Conservation (phyloP, 2,797 vertebrate species). For the Gambusia yucatana region DNA sequence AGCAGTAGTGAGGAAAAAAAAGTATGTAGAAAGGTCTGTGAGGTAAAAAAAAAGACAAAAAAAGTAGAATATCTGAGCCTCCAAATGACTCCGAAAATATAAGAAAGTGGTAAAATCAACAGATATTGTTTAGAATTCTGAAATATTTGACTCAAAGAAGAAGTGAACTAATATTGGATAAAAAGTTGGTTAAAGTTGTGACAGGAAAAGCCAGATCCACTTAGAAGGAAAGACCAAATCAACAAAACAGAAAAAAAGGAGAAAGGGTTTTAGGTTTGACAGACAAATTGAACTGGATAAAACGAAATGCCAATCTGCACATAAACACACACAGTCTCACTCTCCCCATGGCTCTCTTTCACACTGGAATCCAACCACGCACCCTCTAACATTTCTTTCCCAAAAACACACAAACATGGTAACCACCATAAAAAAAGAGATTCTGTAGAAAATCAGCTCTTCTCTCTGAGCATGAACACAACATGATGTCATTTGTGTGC, state of each 20-base stretch:
- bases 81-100: constrained; percentile 19
- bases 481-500: background rate
- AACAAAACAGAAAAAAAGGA: constrained; percentile 25
- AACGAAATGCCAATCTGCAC: constrained; percentile 48
- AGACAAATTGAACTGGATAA: constrained; percentile 16
- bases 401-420: constrained; percentile 3
- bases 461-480: constrained; percentile 5
- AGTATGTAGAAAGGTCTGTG: constrained; percentile 32
- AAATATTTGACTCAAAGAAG: background rate
- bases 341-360: constrained; percentile 36
- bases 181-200: constrained; percentile 18
- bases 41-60: constrained; percentile 25
- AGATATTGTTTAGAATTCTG: background rate
- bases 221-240: constrained; percentile 30
- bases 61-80: constrained; percentile 6
- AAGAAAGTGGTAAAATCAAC: constrained; percentile 17
- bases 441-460: constrained; percentile 19
- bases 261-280: constrained; percentile 61
- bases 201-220: background rate
- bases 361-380: constrained; percentile 31
- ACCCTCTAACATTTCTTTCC: constrained; percentile 1
- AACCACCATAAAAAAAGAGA: constrained; percentile 22
- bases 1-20: background rate
- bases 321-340: constrained; percentile 25
- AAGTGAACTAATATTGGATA: background rate